A percentile compares a stretch with the other conserved stretches of the same genome.
Evolutionary conservation across 2,797 vertebrate species (phyloP).

Genomic region (Vultur gryphus): DNA sequence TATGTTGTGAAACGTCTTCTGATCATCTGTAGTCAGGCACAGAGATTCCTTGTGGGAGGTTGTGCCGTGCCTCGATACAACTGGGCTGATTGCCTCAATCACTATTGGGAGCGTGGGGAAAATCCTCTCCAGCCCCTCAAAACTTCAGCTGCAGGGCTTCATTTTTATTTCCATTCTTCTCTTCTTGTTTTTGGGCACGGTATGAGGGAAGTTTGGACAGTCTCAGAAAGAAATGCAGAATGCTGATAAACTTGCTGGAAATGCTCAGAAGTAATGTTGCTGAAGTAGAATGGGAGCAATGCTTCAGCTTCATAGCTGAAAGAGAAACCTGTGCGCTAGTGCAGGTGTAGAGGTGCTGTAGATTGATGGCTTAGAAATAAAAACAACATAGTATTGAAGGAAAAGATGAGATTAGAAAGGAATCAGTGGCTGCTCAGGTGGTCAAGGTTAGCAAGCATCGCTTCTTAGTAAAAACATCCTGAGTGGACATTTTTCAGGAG

Average conservation of each 20-base stretch:
- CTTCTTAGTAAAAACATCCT: not conserved
- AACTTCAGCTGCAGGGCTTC: not conserved
- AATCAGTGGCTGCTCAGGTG: not conserved
- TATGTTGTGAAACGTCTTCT: not conserved
- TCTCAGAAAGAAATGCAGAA: not conserved
- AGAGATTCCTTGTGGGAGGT: not conserved
- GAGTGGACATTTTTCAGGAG: not conserved
- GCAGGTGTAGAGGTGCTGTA: not conserved
- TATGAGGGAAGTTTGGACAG: not conserved
- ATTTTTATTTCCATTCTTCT: not conserved
- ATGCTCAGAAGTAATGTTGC: not conserved
- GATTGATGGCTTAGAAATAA: not conserved
- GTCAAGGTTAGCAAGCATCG: not conserved
- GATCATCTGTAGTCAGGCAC: not conserved
- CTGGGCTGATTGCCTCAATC: not conserved
- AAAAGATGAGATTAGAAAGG: not conserved
- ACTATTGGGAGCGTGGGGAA: rapidly evolving
- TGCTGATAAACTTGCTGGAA: not conserved
- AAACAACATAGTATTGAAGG: not conserved
- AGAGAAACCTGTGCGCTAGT: not conserved
- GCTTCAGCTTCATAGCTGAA: not conserved
- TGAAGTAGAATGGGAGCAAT: not conserved
- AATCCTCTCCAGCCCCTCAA: not conserved
- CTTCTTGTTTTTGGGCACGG: not conserved
- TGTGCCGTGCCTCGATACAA: not conserved